Evolutionary conservation across 2,888 invertebrate species (phyloP).

Genomic region (Hetaerina titia): DNA sequence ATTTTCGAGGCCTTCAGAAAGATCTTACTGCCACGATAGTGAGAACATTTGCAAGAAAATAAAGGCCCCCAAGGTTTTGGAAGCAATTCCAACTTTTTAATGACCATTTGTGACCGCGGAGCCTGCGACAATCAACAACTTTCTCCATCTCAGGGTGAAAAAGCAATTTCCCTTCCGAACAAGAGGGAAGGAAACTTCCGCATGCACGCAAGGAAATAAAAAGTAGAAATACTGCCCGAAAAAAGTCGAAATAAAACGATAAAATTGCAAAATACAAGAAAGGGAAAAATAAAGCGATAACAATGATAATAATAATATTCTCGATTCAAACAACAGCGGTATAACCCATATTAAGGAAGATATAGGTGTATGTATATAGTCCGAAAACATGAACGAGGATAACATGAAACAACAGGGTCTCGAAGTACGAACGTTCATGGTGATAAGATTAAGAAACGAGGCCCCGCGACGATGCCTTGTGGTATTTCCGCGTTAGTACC

Average conservation of each 20-base stretch:
- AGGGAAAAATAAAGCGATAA: background rate
- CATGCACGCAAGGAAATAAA: background rate
- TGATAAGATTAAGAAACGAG: background rate
- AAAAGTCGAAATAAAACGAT: background rate
- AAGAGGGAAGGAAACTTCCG: background rate
- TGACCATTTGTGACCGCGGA: slow-evolving; percentile 9
- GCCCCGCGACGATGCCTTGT: background rate
- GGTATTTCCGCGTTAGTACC: background rate
- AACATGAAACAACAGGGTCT: background rate
- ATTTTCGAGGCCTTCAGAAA: background rate
- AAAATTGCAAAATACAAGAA: background rate
- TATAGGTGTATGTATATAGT: background rate
- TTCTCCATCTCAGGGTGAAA: background rate
- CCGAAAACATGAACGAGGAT: background rate
- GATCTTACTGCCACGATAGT: background rate
- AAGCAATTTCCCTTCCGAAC: background rate
- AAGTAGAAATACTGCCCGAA: background rate
- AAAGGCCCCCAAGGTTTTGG: slow-evolving; percentile 39
- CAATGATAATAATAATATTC: background rate
- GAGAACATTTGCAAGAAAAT: slow-evolving; percentile 10
- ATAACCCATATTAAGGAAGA: background rate
- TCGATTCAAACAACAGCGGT: background rate
- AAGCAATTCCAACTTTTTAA: slow-evolving; percentile 47
- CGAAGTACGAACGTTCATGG: background rate
- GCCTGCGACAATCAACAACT: slow-evolving; percentile 16